Conservation (phyloP, 2,113 vertebrate genomes). For the Circaetus gallicus region DNA sequence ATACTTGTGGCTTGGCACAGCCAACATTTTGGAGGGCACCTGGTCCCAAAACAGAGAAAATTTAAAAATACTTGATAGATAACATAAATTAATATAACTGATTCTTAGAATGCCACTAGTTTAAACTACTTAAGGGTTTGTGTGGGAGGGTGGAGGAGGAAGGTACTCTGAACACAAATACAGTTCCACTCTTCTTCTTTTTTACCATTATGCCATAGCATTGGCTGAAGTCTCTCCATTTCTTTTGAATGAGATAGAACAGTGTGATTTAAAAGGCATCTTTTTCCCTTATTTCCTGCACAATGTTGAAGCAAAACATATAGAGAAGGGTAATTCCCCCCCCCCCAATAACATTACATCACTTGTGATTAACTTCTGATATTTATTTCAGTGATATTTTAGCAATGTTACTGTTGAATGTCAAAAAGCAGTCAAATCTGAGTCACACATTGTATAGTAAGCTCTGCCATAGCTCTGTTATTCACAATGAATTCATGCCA, state of each 20-base stretch:
- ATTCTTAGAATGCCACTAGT: neutral
- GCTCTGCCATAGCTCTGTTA: neutral
- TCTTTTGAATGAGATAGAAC: neutral
- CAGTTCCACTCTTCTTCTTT: neutral
- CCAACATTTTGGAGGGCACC: neutral
- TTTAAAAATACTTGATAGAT: neutral
- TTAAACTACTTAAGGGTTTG: neutral
- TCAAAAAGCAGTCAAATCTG: slow-evolving; percentile 10
- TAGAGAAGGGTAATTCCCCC: neutral
- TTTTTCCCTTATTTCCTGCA: neutral
- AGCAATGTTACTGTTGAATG: neutral
- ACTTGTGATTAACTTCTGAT: neutral
- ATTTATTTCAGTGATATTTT: slow-evolving; percentile 34
- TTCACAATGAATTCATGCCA: neutral
- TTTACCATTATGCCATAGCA: neutral
- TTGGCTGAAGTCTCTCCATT: neutral
- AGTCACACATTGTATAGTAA: neutral
- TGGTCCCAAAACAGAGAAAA: neutral
- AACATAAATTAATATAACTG: neutral
- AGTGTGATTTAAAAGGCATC: neutral
- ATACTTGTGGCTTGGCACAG: neutral
- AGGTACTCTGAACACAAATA: neutral
- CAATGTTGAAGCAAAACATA: neutral
- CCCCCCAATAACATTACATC: neutral
- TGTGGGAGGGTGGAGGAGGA: neutral